Evolutionary conservation across 2,797 vertebrate genomes (phyloP).

Genomic region (Esox lucius): DNA sequence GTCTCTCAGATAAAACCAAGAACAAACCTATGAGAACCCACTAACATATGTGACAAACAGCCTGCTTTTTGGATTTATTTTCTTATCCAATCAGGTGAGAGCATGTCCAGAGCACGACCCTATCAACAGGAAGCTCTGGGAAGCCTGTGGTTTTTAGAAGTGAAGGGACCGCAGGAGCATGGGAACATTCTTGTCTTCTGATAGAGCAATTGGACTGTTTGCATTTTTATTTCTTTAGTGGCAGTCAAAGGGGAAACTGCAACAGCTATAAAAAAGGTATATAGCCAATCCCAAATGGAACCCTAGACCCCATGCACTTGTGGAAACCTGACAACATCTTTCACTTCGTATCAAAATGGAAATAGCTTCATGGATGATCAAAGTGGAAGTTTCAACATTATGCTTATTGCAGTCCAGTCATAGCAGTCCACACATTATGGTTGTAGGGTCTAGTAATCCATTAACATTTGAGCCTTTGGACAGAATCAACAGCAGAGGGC

Average conservation of each 20-base stretch:
- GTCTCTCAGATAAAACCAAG: no score
- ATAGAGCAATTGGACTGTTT: constrained; percentile 12
- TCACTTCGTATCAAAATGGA: no score
- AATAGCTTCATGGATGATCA: no score
- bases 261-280: background rate
- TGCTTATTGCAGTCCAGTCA: background rate
- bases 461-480: background rate
- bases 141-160: background rate
- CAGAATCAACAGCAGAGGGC: constrained; percentile 16
- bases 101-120: background rate
- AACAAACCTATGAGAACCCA: no score
- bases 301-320: no score
- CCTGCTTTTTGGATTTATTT: no score
- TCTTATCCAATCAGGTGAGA: no score
- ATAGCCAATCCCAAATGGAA: no score
- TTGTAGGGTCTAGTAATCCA: background rate
- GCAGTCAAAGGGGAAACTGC: background rate
- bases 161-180: constrained; percentile 7
- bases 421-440: background rate
- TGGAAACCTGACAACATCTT: no score
- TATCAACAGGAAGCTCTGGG: background rate
- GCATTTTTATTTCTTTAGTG: constrained; percentile 5
- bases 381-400: background rate
- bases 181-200: background rate
- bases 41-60: no score